Conservation (phyloP, 2,113 vertebrate genomes). For the Fregata magnificens region DNA sequence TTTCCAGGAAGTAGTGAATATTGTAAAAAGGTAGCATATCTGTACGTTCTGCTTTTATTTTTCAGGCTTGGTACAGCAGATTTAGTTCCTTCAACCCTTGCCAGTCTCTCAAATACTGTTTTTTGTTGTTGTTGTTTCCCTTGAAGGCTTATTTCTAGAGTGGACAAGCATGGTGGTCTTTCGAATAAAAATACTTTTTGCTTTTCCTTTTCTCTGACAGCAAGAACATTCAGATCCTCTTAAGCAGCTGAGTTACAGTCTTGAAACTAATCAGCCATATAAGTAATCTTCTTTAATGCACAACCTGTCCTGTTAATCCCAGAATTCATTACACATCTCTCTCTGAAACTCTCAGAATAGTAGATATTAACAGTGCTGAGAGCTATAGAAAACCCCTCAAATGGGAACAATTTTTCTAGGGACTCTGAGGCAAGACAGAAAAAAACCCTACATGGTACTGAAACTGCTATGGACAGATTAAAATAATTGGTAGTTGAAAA, state of each 20-base stretch:
- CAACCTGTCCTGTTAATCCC: background rate
- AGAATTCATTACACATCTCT: background rate
- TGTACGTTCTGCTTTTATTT: conserved; percentile 67
- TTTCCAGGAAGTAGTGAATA: conserved; percentile 86
- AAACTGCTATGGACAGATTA: background rate
- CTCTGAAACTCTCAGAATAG: background rate
- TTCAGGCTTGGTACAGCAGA: conserved; percentile 56
- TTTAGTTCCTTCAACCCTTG: conserved; percentile 51
- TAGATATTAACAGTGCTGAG: background rate
- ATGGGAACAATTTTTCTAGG: background rate
- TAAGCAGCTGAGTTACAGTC: conserved; percentile 44
- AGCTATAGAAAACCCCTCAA: background rate
- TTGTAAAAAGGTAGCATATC: conserved; percentile 88
- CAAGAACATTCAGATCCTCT: conserved; percentile 41
- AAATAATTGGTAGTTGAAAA: background rate
- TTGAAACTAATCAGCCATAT: conserved; percentile 7
- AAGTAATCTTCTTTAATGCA: background rate
- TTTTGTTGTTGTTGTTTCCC: conserved; percentile 18
- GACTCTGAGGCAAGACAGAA: background rate
- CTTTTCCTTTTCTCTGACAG: conserved; percentile 54
- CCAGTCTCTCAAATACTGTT: conserved; percentile 21
- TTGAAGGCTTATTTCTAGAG: conserved; percentile 54
- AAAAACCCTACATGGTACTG: background rate
- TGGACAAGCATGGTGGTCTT: conserved; percentile 51
- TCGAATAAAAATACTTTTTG: conserved; percentile 35